A percentile compares a stretch with the other conserved stretches of the same genome.
phyloP scores from a whole-genome alignment of 1,140 invertebrate species.

The Venustaconcha ellipsiformis region DNA sequence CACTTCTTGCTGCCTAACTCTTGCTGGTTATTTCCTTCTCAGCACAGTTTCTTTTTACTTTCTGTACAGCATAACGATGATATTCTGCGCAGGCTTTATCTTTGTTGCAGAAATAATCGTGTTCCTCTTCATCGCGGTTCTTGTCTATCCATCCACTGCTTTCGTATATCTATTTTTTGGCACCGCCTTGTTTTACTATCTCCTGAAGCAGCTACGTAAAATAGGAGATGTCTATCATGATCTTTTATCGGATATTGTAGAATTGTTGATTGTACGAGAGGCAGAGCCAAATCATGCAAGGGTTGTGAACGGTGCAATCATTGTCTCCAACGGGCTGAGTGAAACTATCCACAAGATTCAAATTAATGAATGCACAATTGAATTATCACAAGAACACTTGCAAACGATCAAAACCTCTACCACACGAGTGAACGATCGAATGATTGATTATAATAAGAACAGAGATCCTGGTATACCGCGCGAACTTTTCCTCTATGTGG shows the following conservation, averaged over 20 bases:
- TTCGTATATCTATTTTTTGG: slow-evolving; percentile 26
- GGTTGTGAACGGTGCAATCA: background rate
- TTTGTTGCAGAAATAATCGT: slow-evolving; percentile 11
- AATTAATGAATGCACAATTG: slow-evolving; percentile 7
- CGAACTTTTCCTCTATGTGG: slow-evolving; percentile 11
- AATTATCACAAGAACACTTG: slow-evolving; percentile 4
- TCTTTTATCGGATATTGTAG: slow-evolving; percentile 7
- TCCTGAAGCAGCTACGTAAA: slow-evolving; percentile 1
- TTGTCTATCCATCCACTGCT: slow-evolving; percentile 14
- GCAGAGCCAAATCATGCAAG: background rate
- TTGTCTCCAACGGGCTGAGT: slow-evolving; percentile 7
- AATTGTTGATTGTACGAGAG: slow-evolving; percentile 1
- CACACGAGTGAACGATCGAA: background rate
- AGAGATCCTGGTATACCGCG: slow-evolving; percentile 11
- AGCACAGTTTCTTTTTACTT: background rate
- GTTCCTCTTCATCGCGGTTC: slow-evolving; percentile 8
- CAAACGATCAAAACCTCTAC: background rate
- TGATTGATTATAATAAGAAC: background rate
- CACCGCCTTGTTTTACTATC: slow-evolving; percentile 19
- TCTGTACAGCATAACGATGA: slow-evolving; percentile 5
- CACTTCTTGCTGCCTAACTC: background rate
- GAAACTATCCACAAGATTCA: background rate
- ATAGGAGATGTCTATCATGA: slow-evolving; percentile 20
- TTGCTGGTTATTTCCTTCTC: background rate
- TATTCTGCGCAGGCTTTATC: slow-evolving; percentile 10